Conservation (phyloP, 2,113 vertebrate genomes). For the Salvelinus sp. region DNA sequence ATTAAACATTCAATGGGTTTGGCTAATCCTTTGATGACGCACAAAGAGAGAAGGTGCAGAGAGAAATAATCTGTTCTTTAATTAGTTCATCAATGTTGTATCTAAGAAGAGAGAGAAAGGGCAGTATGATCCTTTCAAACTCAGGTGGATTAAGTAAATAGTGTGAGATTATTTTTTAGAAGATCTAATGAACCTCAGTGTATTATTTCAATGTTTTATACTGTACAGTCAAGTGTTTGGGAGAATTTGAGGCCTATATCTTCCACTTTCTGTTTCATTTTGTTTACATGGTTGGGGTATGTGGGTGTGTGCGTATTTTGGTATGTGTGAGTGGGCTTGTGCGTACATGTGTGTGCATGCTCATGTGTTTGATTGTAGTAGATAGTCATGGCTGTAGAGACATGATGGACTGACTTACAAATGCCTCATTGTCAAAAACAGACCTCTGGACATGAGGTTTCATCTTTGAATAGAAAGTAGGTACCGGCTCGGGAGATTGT, state of each 20-base stretch:
- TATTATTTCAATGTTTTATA: background rate
- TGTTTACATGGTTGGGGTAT: background rate
- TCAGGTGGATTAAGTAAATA: background rate
- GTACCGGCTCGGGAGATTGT: slow-evolving; percentile 46
- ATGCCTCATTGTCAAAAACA: slow-evolving; percentile 50
- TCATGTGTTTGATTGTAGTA: slow-evolving; percentile 14
- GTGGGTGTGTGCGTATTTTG: background rate
- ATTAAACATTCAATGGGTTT: slow-evolving; percentile 21
- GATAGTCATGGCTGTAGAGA: slow-evolving; percentile 46
- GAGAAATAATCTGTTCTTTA: slow-evolving; percentile 7
- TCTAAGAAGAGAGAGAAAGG: background rate
- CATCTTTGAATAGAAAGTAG: slow-evolving; percentile 50
- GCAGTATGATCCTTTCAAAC: background rate
- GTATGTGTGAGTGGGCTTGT: background rate
- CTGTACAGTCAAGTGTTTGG: background rate
- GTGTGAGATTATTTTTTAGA: background rate
- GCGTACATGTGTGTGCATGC: background rate
- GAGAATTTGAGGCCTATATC: background rate
- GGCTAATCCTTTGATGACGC: slow-evolving; percentile 2
- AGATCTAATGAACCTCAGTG: background rate
- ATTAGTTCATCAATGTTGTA: slow-evolving; percentile 14
- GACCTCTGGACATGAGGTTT: slow-evolving; percentile 53
- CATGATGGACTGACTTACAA: slow-evolving; percentile 51
- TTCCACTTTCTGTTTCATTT: background rate
- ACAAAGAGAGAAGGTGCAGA: background rate